These are phyloP conservation scores for Ormyrus pomaceus DNA, from an alignment of 2,888 invertebrate genomes.

Conservation along the genomic window DNA sequence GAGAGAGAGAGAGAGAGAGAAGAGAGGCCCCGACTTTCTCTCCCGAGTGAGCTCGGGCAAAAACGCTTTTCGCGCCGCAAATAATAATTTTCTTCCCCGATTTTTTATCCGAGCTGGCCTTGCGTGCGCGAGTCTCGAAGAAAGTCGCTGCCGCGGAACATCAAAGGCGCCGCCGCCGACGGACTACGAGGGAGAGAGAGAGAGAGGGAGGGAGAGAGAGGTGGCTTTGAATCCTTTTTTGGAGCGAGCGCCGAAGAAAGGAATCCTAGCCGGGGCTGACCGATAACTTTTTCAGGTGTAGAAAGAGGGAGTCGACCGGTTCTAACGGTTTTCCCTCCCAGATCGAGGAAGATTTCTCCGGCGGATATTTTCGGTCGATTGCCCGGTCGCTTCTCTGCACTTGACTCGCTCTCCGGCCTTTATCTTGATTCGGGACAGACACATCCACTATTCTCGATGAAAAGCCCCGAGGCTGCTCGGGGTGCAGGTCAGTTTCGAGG, in stretches of 20 bases:
- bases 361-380: conserved; percentile 48
- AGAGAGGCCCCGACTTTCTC: not conserved
- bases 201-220: conserved; percentile 15
- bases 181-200: not conserved
- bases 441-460: conserved; percentile 13
- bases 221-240: conserved; percentile 54
- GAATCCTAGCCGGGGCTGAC: conserved; percentile 34
- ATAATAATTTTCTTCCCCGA: conserved; percentile 42
- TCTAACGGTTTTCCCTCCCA: conserved; percentile 55
- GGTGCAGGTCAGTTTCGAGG: conserved; percentile 62
- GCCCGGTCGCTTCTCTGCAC: conserved; percentile 28
- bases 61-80: conserved; percentile 44
- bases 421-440: not conserved
- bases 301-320: conserved; percentile 34
- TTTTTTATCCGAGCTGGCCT: conserved; percentile 25
- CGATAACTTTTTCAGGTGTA: conserved; percentile 31
- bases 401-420: not conserved
- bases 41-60: not conserved
- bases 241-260: conserved; percentile 46
- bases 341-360: conserved; percentile 43
- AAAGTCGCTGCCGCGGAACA: not conserved
- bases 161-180: conserved; percentile 43
- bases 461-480: conserved; percentile 33
- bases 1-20: not conserved
- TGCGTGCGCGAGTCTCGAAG: not conserved